Evolutionary conservation across 2,888 invertebrate species (phyloP).

Genomic region (Lamproptera curius): DNA sequence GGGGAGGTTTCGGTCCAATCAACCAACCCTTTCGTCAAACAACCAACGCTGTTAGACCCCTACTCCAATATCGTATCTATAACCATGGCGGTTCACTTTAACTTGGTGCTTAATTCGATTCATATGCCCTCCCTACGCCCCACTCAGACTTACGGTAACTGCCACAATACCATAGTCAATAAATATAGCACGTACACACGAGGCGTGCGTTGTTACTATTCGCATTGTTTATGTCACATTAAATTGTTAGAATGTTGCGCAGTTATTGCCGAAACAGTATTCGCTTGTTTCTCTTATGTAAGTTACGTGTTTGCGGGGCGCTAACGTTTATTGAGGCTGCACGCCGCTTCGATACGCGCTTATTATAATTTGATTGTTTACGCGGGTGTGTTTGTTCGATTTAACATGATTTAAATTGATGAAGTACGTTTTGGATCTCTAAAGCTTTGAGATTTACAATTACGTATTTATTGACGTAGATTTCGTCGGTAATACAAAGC

Average conservation of each 20-base stretch:
- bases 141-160: conserved; percentile 73
- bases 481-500: too few relatives aligned
- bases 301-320: conserved; percentile 51
- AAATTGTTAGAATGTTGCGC: conserved; percentile 75
- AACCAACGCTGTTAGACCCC: conserved; percentile 11
- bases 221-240: conserved; percentile 75
- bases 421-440: too few relatives aligned
- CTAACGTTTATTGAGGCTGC: conserved; percentile 38
- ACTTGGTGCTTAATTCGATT: conserved; percentile 71
- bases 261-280: conserved; percentile 76
- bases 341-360: conserved; percentile 45
- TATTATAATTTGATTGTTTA: conserved; percentile 30
- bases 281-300: conserved; percentile 65
- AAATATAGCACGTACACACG: conserved; percentile 66
- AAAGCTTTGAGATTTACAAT: too few relatives aligned
- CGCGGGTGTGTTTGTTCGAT: conserved; percentile 1
- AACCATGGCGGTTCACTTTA: conserved; percentile 40
- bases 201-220: conserved; percentile 61
- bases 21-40: conserved; percentile 20
- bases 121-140: conserved; percentile 66
- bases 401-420: too few relatives aligned
- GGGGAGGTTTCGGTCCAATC: conserved; percentile 35
- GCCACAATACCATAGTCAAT: conserved; percentile 74
- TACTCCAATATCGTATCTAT: conserved; percentile 26
- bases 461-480: too few relatives aligned